Evolutionary conservation across 2,797 vertebrate species (phyloP), one percentile per base, ranked within the genome.

Genomic region (Choloepus didactylus): DNA sequence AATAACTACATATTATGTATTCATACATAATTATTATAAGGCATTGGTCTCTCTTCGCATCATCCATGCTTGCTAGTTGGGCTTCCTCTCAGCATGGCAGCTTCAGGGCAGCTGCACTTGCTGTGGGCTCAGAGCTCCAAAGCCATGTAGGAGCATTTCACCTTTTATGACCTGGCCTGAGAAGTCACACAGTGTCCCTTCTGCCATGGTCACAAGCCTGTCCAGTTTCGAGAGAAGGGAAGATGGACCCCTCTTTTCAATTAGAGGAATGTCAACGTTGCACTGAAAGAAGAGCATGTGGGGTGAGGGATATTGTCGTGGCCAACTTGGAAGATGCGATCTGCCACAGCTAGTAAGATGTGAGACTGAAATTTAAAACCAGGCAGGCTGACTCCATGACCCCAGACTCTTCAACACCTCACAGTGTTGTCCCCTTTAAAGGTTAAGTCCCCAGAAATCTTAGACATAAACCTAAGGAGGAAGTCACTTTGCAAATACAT

Each of bases 221-320:
- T n/a, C 56, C 12, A 49, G 46, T 7, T 38, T 83, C 15, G 16
- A 64, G 54, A 56, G 54, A 62, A 70, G 25, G 35, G 81, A 62
- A 46, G 1, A 0, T 1, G 35, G 27, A 41, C 31, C 21, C 29
- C 35, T 2, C 23, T 12, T 66, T 94, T 64, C 4, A 3, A 19
- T 21, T 31, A 56, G 56, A 80, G 35, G 35, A 35, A 6, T 9
- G 31, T 93, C 54, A 11, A 31, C 7, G 9, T 21, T 15, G 44
- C 25, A 3, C 2, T 3, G 9, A 59, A 49, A 41, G 31, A 56
- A n/a, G 79, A 60, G 64, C 56, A 12, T 1, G 18, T 38, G 3
- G 9, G 0, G 1, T 44, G 21, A 69, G 54, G n/a, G 27, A 23
- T 15, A 31, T 14, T 9, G 3, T 3, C 6, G 2, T 3, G 31